Evolutionary conservation across 1,140 invertebrate genomes (phyloP), one percentile per base, ranked within the genome.

Genomic region (Philotrypesis tridentata): DNA sequence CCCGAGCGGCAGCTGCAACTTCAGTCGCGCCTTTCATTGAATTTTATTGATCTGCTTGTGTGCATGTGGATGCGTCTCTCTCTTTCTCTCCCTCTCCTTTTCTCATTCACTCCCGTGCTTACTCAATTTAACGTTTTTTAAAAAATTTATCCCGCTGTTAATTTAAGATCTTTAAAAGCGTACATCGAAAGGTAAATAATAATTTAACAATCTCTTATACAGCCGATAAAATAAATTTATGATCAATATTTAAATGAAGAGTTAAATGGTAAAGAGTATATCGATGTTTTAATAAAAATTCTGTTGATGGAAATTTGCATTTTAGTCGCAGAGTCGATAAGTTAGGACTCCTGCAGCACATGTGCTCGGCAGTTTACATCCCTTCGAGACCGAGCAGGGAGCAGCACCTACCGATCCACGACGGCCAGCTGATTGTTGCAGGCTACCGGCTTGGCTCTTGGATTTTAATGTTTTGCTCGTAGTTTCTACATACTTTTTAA

Each of bases 391-490:
- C 37, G 40, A 40, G 27, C 17, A 31, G 72, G 73, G 80, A 40
- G 80, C 80, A 82, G 80, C 80, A 82, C 80, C 73, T 82, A 27
- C 63, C 65, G 23, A 31, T 33, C 48, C 27, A 55, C 27, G 12
- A n/a, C 33, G 33, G 21, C 7, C 48, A 55, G 48, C 48, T 55
- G 48, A 55, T 55, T n/a, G n/a, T n/a, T n/a, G 5, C 17, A 55
- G 6, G 48, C 48, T n/a, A 21, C 21, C 14, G 7, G 21, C 48
- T 55, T 17, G 48, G 48, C 7, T 55, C 48, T 55, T 7, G 2
- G 21, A 17, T 7, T 7, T 9, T 37, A 37, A 55, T 55, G n/a
- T n/a, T n/a, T n/a, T n/a, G n/a, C n/a, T n/a, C n/a, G n/a, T 17
- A 17, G 2, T 55, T 55, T 55, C 17, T 55, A 55, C 33, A 37